A percentile compares a stretch with the other conserved stretches of the same genome.
Conservation (phyloP, 1,140 invertebrate species). For the Chrysomallon squamiferum region DNA sequence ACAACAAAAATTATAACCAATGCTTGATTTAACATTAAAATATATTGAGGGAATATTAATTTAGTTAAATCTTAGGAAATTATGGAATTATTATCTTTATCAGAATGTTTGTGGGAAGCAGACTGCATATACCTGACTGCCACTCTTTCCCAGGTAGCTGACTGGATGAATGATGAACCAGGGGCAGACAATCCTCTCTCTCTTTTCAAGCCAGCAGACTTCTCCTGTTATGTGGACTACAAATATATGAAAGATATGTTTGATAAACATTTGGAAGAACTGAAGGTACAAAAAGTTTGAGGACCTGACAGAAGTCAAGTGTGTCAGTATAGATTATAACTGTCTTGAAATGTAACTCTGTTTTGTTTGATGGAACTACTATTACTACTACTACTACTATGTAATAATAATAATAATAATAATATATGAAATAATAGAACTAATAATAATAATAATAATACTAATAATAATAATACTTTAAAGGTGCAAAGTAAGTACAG, state of each 20-base stretch:
- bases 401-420: too few relatives aligned
- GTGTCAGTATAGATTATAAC: neutral
- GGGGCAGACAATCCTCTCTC: conserved; percentile 22
- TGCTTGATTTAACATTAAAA: too few relatives aligned
- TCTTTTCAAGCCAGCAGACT: conserved; percentile 14
- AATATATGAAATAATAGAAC: too few relatives aligned
- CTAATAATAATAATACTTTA: too few relatives aligned
- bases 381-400: neutral
- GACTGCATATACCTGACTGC: conserved; percentile 38
- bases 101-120: conserved; percentile 33
- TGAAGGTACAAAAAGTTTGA: too few relatives aligned
- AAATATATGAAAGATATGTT: conserved; percentile 80
- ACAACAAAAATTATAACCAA: too few relatives aligned
- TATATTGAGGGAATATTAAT: too few relatives aligned
- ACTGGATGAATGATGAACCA: conserved; percentile 30
- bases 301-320: conserved; percentile 1
- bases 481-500: too few relatives aligned
- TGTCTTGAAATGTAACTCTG: neutral
- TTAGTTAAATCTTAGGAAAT: too few relatives aligned
- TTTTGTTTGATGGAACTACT: too few relatives aligned
- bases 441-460: too few relatives aligned
- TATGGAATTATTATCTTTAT: neutral
- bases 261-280: conserved; percentile 68
- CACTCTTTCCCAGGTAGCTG: conserved; percentile 33
- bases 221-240: conserved; percentile 85